Conservation (phyloP, 1,140 invertebrate genomes). For the Orius insidiosus region DNA sequence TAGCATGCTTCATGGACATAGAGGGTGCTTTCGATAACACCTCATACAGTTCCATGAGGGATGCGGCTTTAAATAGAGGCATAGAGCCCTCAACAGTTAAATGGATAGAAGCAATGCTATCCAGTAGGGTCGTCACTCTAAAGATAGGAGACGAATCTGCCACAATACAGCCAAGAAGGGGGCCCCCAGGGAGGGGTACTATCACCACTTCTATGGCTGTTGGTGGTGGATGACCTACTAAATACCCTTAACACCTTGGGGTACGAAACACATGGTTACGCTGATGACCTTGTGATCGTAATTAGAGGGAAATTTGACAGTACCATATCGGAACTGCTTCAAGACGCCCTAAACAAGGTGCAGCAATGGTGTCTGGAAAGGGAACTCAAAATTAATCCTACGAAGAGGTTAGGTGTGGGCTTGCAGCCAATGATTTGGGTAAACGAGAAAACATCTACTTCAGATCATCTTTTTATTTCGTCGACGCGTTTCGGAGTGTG, state of each 20-base stretch:
- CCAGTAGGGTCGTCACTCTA: background rate
- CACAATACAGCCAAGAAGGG: background rate
- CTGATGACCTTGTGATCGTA: conserved; percentile 2
- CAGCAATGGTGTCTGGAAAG: background rate
- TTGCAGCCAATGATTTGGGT: too few species aligned
- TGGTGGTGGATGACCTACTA: conserved; percentile 13
- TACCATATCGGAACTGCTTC: background rate
- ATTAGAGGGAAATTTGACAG: background rate
- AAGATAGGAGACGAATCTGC: background rate
- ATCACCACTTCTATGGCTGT: conserved; percentile 15
- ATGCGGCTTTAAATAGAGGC: background rate
- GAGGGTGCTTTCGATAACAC: conserved; percentile 17
- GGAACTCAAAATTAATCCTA: background rate
- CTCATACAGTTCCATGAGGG: conserved; percentile 3
- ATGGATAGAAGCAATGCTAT: conserved; percentile 4
- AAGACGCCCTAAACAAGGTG: background rate
- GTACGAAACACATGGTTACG: conserved; percentile 1
- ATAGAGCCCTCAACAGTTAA: background rate
- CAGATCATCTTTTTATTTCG: too few species aligned
- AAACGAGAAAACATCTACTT: too few species aligned
- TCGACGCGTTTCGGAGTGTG: too few species aligned
- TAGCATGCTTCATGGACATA: conserved; percentile 13
- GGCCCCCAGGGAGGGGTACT: conserved; percentile 16
- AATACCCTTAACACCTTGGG: background rate
- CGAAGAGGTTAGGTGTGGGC: too few species aligned